Conservation (phyloP, 2,113 vertebrate species). For the Fulica atra region DNA sequence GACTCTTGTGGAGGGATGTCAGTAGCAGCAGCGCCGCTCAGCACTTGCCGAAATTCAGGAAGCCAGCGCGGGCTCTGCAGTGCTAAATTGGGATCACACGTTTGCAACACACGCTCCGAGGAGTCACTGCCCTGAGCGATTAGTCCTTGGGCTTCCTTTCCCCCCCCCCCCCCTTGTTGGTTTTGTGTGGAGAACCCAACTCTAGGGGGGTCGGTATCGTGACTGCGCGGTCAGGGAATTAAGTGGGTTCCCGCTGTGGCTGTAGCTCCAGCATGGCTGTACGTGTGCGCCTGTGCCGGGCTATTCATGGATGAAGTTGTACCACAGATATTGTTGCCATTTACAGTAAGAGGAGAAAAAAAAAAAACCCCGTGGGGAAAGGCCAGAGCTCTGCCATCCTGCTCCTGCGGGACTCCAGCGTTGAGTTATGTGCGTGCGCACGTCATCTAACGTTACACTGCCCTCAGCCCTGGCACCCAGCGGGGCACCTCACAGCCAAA, state of each 20-base stretch:
- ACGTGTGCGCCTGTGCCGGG: not conserved
- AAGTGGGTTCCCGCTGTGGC: not conserved
- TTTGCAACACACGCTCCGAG: not conserved
- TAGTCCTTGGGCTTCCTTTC: not conserved
- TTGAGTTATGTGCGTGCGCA: not conserved
- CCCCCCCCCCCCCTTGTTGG: not conserved
- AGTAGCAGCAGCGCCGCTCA: not conserved
- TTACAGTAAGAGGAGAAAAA: not conserved
- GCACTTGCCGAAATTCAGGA: not conserved
- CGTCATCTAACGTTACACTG: not conserved
- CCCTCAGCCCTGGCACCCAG: not conserved
- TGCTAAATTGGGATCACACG: conserved; percentile 27
- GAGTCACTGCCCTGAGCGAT: not conserved
- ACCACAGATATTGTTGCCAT: not conserved
- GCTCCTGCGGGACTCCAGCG: not conserved
- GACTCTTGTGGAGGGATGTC: not conserved
- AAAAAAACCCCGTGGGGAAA: not conserved
- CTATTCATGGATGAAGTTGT: not conserved
- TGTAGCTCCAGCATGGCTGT: not conserved
- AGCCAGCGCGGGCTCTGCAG: not conserved
- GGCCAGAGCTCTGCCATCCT: not conserved
- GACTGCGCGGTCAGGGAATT: not conserved
- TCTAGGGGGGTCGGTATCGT: not conserved
- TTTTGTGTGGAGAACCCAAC: not conserved
- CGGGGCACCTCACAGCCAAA: not conserved